Evolutionary conservation across 2,888 invertebrate genomes (phyloP).

Genomic region (Empis stercorea): DNA sequence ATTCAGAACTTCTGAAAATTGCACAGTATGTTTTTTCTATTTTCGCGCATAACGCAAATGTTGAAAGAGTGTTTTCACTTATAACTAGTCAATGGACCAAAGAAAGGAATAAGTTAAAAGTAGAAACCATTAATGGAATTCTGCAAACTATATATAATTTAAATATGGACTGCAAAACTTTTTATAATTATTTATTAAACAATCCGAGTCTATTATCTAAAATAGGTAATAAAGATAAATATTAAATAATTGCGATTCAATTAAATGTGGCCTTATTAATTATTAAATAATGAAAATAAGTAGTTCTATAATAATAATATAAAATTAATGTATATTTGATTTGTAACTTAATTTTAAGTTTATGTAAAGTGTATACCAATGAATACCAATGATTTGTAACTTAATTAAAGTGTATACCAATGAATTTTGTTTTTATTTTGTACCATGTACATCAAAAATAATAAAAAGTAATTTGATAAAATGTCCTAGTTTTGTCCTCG

Average conservation of each 20-base stretch:
- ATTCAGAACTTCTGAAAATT: constrained; percentile 1
- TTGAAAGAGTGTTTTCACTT: background rate
- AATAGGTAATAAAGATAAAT: constrained; percentile 1
- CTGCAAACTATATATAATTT: background rate
- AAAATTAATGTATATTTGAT: background rate
- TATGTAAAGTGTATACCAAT: background rate
- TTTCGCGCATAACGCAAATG: background rate
- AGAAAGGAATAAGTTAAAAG: background rate
- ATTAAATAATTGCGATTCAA: background rate
- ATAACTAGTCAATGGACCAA: background rate
- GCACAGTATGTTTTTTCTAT: background rate
- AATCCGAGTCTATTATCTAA: background rate
- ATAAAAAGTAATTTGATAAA: background rate
- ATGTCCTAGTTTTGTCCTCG: background rate
- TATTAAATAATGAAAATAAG: background rate
- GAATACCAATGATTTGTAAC: background rate
- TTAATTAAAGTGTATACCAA: background rate
- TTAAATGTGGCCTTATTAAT: background rate
- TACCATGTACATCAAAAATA: constrained; percentile 1
- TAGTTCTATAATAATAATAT: background rate
- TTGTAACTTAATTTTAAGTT: background rate
- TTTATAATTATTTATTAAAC: background rate
- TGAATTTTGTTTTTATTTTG: constrained; percentile 1
- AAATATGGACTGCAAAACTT: background rate
- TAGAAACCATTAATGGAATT: background rate